Base-by-base conservation (phyloP, 2,113 vertebrate genomes). In the Quiscalus mexicanus region DNA sequence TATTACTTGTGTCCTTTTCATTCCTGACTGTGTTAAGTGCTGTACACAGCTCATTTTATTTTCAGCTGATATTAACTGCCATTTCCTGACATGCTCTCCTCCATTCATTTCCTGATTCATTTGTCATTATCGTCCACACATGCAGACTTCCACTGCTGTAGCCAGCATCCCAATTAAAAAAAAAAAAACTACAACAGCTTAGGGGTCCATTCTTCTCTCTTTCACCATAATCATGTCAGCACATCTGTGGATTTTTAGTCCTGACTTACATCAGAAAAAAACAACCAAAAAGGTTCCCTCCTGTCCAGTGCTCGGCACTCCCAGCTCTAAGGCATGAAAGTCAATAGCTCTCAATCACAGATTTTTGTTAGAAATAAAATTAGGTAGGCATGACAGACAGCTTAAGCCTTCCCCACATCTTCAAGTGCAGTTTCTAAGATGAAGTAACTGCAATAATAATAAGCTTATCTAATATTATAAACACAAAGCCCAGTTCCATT, bases 41-140 rank as follows among this genome's bases (percentile, higher is more conserved):
- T 81, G 28, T 42, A 75, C 30, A 64, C 41, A 69, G 42, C n/a
- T 89, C 44, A 42, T 95, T 94, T 95, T 94, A 73, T 58, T 94
- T 93, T 89, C 84, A 45, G 62, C 5, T 91, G 37, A 58, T 68
- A 71, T 60, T 78, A 94, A 64, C 69, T 84, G 42, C 62, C 33
- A 89, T 94, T 94, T 95, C 45, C 81, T 68, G 53, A 71, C n/a
- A 56, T 6, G 10, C 49, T 93, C 9, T 74, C 78, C 65, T 92
- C 39, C 64, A 47, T 65, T 76, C 49, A 55, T 76, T 92, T 78
- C 80, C 86, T 21, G 10, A 84, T 79, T 92, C 31, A 52, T 79
- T 95, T 53, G 22, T 58, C 58, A 76, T 80, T 85, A 84, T 67
- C 47, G 42, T 65, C 84, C 63, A 81, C 63, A 77, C 13, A 68